These are phyloP conservation scores for Aurelia sp. DNA, from an alignment of 30 jellyfish, hydroid and myxozoan species.

Conservation along the genomic window DNA sequence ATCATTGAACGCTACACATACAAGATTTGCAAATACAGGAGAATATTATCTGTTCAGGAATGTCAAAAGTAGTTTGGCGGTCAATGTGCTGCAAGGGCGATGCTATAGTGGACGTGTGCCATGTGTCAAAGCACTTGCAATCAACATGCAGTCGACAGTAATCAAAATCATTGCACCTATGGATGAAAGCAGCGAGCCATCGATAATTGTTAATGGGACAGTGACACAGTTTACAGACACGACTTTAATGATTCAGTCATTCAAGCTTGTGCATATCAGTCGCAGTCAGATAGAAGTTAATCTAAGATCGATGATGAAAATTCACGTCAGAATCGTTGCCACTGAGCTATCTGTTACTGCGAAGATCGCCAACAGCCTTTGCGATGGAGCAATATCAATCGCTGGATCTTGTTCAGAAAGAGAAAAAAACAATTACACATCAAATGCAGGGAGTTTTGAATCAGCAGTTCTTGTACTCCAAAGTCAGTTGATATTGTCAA, in stretches of 20 bases:
- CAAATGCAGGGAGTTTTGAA: neutral
- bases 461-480: conserved; percentile 18
- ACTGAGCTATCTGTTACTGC: conserved; percentile 37
- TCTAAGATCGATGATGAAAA: neutral
- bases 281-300: conserved; percentile 3
- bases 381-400: conserved; percentile 36
- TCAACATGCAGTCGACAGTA: neutral
- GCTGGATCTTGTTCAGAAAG: conserved; percentile 44
- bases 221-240: neutral
- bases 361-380: conserved; percentile 13
- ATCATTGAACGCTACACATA: conserved; percentile 38
- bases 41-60: conserved; percentile 38
- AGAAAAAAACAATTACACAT: neutral
- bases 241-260: neutral
- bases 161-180: conserved; percentile 13
- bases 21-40: conserved; percentile 30
- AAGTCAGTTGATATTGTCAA: conserved; percentile 5
- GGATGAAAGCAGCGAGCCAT: neutral
- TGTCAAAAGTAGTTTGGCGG: neutral
- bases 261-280: neutral
- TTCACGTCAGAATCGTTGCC: conserved; percentile 15
- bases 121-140: conserved; percentile 43
- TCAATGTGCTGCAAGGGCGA: conserved; percentile 48
- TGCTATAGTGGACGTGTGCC: conserved; percentile 38
- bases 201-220: conserved; percentile 5